Conservation (phyloP, 37 sponge, comb jelly and placozoan genomes). For the Cliona cf. orientalis region DNA sequence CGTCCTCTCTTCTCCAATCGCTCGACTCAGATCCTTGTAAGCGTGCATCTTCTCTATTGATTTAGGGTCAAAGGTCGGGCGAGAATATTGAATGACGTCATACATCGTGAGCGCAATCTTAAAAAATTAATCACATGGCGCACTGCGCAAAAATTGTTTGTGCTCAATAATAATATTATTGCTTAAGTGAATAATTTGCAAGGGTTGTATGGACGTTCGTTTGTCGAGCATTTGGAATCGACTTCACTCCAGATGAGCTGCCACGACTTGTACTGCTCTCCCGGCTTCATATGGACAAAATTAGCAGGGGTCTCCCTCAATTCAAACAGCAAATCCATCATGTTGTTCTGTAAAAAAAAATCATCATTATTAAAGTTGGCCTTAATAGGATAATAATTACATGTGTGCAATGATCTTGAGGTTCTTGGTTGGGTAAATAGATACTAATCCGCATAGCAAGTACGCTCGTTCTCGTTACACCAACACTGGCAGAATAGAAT, state of each 20-base stretch:
- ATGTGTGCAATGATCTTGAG: too few species aligned
- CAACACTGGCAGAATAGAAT: too few species aligned
- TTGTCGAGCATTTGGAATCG: conserved; percentile 39
- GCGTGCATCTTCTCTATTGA: conserved; percentile 19
- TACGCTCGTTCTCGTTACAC: too few species aligned
- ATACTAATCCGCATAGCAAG: too few species aligned
- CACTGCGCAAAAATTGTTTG: too few species aligned
- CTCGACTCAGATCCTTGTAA: conserved; percentile 29
- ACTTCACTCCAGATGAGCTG: conserved; percentile 77
- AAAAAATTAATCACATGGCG: neutral
- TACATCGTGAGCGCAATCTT: neutral
- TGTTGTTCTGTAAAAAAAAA: conserved; percentile 44
- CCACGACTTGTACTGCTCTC: conserved; percentile 53
- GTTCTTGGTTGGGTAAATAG: too few species aligned
- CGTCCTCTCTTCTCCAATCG: conserved; percentile 1
- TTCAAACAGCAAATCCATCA: conserved; percentile 74
- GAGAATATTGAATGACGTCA: neutral
- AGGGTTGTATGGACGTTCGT: conserved; percentile 55
- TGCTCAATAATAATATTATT: neutral
- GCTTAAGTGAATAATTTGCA: conserved; percentile 43
- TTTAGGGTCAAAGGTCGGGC: neutral
- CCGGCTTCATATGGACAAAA: conserved; percentile 31
- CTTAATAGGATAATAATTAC: too few species aligned
- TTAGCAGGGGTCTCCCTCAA: conserved; percentile 40
- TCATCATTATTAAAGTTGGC: too few species aligned